Base-by-base conservation (phyloP, 2,888 invertebrate species). In the Epicampocera succincta region DNA sequence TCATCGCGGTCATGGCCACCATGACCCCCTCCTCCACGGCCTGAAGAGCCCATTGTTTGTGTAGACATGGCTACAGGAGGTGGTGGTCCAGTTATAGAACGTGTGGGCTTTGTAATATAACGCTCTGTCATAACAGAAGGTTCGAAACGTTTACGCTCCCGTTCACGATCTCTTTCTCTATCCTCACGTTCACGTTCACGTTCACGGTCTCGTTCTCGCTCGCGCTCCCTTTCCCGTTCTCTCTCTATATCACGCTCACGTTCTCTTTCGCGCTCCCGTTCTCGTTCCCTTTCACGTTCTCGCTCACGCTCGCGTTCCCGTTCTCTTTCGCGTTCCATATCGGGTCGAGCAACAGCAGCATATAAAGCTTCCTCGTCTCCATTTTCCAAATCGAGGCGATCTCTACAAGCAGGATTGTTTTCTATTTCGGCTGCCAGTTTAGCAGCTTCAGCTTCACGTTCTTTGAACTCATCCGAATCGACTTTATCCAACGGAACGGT, bases 371-470 rank as follows among this genome's bases (percentile, higher is more conserved):
- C 98, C 88, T 97, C 97, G 88, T 97, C 97, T 0, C 97, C 98
- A 91, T 98, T 98, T 92, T 98, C 98, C 42, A 98, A 90, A 85
- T 96, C 97, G 61, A 95, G 93, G 84, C 97, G 94, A 44, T 95
- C 94, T 89, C 95, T 95, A 89, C 97, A 96, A 72, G 93, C 92
- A 0, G 96, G 95, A 87, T 96, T 95, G 87, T 93, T 95, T 90
- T 99, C 98, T 83, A 99, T 99, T 92, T 98, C 98, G 52, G 94
- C 95, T 0, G 99, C 99, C 84, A 99, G 95, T 89, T 95, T 95
- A 61, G 95, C 95, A 0, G 99, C 99, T 89, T 96, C 95, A 13
- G 90, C 90, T 84, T 91, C 92, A 56, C 91, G 91, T 81, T 91
- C 91, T 84, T 95, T 95, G 87, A 95, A 98, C 89, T 98, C 97